Evolutionary conservation across 2,888 invertebrate genomes (phyloP), one percentile per base, ranked within the genome.

Genomic region (Achlya flavicornis): DNA sequence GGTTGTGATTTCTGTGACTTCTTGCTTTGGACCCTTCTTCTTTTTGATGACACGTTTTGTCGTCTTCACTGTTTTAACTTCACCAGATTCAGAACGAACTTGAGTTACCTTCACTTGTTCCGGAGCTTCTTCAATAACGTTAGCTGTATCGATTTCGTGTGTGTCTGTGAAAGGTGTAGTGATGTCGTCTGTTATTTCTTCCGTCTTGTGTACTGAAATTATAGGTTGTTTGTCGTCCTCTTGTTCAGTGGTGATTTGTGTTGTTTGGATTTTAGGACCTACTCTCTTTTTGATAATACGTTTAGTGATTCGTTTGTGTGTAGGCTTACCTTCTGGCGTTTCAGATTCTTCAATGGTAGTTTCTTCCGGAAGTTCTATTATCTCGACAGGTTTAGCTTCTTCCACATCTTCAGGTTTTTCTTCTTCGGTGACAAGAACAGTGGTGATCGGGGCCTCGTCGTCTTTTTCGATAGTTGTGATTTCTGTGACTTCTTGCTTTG

Each of bases 41-140:
- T 76, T 71, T 71, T 79, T 72, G 60, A 58, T 35, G 33, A 60
- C 53, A 4, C 68, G 63, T 38, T 63, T 68, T 0, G 66, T 66
- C 0, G 66, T 70, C 58, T 66, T 67, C 1, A 66, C 61, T 5
- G 62, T 68, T 12, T 66, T 64, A 0, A 70, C 63, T 43, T 71
- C 70, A 57, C 79, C 88, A 62, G 70, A 77, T 53, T 79, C 79
- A n/a, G 80, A 83, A 48, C 75, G 70, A 6, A 82, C 77, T 64
- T 70, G 80, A 1, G 78, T 77, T 6, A 87, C 80, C 70, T 88
- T 83, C 3, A 91, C 84, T 69, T 88, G 79, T 73, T 90, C 87
- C 58, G 91, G 89, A 86, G 73, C 48, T 59, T 72, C 74, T 62
- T 75, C 75, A 43, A 71, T 14, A 0, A 72, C 58, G 4, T 65